Evolutionary conservation across 1,140 invertebrate species (phyloP).

Genomic region (Yoshiicerus persimilis): DNA sequence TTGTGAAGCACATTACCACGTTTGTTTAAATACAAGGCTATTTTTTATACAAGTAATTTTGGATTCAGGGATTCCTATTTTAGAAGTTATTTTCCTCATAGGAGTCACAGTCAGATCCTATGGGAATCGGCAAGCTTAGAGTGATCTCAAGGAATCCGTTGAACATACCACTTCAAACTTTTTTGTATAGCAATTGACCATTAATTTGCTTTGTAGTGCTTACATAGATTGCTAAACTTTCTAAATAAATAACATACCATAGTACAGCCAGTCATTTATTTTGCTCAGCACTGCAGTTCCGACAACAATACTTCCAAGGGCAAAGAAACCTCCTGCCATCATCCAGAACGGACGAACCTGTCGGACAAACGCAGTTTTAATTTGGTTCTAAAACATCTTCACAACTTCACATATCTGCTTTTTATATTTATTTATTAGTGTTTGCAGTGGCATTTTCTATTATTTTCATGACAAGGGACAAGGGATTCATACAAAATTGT

Average conservation of each 20-base stretch:
- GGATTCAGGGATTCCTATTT: too few relatives aligned
- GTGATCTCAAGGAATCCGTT: neutral
- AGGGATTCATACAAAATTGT: neutral
- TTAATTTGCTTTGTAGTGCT: neutral
- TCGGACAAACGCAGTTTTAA: neutral
- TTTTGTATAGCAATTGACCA: neutral
- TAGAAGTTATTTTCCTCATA: too few relatives aligned
- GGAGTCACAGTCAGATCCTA: too few relatives aligned
- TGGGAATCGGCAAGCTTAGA: too few relatives aligned
- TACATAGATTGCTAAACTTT: neutral
- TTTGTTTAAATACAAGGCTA: too few relatives aligned
- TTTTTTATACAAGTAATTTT: too few relatives aligned
- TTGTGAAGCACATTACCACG: too few relatives aligned
- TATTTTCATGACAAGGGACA: too few relatives aligned
- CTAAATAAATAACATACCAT: constrained; percentile 28
- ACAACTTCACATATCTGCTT: too few relatives aligned
- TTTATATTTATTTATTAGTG: too few relatives aligned
- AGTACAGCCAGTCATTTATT: constrained; percentile 42
- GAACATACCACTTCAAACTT: neutral
- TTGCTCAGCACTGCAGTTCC: neutral
- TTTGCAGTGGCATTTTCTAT: too few relatives aligned
- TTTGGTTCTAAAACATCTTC: neutral
- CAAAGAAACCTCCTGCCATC: constrained; percentile 37
- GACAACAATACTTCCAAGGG: constrained; percentile 26
- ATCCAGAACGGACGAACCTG: constrained; percentile 45